phyloP scores from a whole-genome alignment of 2,113 vertebrate species.

The Melanocharis versteri region DNA sequence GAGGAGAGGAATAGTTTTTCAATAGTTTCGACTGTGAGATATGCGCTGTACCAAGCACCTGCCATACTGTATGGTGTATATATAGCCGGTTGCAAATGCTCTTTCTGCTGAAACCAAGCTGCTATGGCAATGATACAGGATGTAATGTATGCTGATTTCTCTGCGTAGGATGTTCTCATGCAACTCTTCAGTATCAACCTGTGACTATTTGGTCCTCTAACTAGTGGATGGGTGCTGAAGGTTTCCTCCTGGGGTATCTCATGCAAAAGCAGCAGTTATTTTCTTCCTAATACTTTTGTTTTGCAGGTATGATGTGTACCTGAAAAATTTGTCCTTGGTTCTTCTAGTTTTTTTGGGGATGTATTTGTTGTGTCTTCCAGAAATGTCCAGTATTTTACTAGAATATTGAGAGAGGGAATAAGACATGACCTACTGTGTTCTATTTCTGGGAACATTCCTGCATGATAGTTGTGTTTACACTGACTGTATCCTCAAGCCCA shows the following conservation, averaged over 20 bases:
- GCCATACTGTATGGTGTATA: too few species aligned
- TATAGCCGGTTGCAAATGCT: background rate
- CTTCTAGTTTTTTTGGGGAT: background rate
- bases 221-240: background rate
- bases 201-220: background rate
- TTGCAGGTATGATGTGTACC: background rate
- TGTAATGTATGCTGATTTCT: background rate
- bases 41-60: background rate
- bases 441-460: conserved; percentile 5
- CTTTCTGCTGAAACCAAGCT: background rate
- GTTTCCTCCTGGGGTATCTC: background rate
- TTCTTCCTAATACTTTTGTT: background rate
- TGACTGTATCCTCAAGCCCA: background rate
- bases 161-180: background rate
- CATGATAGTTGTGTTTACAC: background rate
- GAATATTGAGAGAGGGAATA: background rate
- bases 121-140: background rate
- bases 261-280: background rate
- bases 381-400: background rate
- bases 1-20: background rate
- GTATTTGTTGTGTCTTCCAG: background rate
- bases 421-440: background rate
- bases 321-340: background rate
- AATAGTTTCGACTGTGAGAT: background rate
- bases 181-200: background rate